Conservation (phyloP, 2,797 vertebrate species). For the Gymnopithys bicolor region DNA sequence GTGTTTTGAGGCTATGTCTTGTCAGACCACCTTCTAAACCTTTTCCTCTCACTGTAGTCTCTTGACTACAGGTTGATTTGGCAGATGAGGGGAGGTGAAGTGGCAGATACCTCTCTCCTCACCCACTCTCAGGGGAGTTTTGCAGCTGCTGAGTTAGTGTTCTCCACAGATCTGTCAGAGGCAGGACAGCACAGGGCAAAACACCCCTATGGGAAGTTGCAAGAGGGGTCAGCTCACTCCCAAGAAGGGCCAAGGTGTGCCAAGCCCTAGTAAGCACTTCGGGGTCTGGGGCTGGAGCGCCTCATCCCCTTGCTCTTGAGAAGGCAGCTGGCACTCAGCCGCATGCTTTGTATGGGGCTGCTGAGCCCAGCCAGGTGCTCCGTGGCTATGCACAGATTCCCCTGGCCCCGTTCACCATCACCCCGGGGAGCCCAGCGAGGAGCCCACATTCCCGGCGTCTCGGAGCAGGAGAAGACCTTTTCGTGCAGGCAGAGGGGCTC, state of each 20-base stretch:
- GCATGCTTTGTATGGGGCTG: fast-evolving
- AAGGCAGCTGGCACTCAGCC: background rate
- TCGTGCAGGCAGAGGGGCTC: background rate
- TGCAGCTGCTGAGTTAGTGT: fast-evolving
- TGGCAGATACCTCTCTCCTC: background rate
- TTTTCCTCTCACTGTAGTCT: background rate
- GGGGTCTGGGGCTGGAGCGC: fast-evolving
- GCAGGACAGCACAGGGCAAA: background rate
- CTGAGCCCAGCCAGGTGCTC: background rate
- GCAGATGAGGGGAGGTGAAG: background rate
- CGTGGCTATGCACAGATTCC: background rate
- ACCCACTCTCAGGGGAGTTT: background rate
- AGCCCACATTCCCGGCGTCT: background rate
- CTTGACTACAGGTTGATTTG: background rate
- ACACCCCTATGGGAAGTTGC: background rate
- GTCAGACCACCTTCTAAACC: background rate
- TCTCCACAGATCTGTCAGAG: fast-evolving
- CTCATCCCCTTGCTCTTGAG: background rate
- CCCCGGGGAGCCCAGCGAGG: background rate
- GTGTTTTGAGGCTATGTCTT: background rate
- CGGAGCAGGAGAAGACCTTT: background rate
- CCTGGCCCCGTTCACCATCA: background rate
- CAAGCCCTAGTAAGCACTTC: fast-evolving
- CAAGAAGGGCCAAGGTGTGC: background rate
- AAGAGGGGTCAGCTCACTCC: background rate